Conservation (phyloP, 2,888 invertebrate genomes). For the Lepetodrilus schrolli region DNA sequence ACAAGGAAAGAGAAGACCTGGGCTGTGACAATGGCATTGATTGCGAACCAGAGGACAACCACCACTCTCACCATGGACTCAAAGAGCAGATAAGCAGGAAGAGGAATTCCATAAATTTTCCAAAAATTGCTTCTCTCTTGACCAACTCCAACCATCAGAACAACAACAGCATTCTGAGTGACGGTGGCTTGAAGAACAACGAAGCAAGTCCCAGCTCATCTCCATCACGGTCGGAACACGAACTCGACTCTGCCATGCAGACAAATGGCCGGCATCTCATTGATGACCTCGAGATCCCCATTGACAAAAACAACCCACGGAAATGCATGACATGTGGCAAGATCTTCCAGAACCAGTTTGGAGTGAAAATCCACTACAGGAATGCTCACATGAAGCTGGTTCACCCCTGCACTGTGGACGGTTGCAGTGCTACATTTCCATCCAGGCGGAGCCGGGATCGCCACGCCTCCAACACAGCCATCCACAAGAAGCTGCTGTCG, state of each 20-base stretch:
- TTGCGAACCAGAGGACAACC: conserved; percentile 35
- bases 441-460: conserved; percentile 93
- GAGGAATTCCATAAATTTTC: conserved; percentile 45
- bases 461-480: conserved; percentile 91
- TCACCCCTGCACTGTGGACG: conserved; percentile 95
- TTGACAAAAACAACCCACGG: conserved; percentile 92
- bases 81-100: conserved; percentile 32
- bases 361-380: conserved; percentile 95
- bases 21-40: conserved; percentile 36
- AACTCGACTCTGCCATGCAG: conserved; percentile 42
- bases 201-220: conserved; percentile 47
- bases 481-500: conserved; percentile 88
- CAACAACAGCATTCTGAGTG: conserved; percentile 14
- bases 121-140: conserved; percentile 54
- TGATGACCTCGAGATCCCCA: conserved; percentile 80
- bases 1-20: conserved; percentile 32
- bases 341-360: conserved; percentile 93
- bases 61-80: conserved; percentile 26
- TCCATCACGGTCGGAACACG: conserved; percentile 76
- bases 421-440: conserved; percentile 95
- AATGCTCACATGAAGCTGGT: conserved; percentile 95
- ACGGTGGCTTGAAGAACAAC: neutral
- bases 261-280: conserved; percentile 32
- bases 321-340: conserved; percentile 94
- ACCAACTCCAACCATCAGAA: conserved; percentile 34